A percentile compares a stretch with the other conserved stretches of the same genome.
Conservation (phyloP, 2,113 vertebrate species). For the Elephantulus edwardii region DNA sequence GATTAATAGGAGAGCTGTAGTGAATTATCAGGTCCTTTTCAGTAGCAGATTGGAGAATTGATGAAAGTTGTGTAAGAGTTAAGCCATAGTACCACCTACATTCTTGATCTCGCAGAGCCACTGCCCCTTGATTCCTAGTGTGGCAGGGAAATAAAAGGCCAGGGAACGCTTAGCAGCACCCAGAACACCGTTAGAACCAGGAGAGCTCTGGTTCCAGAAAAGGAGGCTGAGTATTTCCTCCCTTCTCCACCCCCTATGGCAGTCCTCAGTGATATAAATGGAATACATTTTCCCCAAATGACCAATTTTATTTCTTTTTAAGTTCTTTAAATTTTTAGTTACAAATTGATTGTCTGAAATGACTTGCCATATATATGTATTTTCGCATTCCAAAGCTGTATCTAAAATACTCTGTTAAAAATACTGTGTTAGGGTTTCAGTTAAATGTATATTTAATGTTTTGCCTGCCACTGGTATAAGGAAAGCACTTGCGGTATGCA, state of each 20-base stretch:
- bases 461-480: not conserved
- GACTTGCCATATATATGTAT: not conserved
- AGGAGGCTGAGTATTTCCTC: not conserved
- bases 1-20: not conserved
- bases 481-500: not conserved
- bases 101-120: not conserved
- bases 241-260: not conserved
- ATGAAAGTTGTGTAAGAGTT: not conserved
- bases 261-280: not conserved
- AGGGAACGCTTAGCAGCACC: not conserved
- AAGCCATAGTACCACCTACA: not conserved
- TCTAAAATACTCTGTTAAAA: not conserved
- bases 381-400: constrained; percentile 42
- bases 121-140: not conserved
- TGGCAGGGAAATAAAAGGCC: not conserved
- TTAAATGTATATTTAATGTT: constrained; percentile 51
- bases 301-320: constrained; percentile 37
- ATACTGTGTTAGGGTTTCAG: not conserved
- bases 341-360: constrained; percentile 20
- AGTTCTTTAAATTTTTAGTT: constrained; percentile 21
- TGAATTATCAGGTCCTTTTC: not conserved
- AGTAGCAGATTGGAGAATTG: not conserved
- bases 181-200: not conserved
- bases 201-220: not conserved
- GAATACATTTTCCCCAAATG: constrained; percentile 3